Evolutionary conservation across 2,888 invertebrate species (phyloP).

Genomic region (Drosophila subsilvestris): DNA sequence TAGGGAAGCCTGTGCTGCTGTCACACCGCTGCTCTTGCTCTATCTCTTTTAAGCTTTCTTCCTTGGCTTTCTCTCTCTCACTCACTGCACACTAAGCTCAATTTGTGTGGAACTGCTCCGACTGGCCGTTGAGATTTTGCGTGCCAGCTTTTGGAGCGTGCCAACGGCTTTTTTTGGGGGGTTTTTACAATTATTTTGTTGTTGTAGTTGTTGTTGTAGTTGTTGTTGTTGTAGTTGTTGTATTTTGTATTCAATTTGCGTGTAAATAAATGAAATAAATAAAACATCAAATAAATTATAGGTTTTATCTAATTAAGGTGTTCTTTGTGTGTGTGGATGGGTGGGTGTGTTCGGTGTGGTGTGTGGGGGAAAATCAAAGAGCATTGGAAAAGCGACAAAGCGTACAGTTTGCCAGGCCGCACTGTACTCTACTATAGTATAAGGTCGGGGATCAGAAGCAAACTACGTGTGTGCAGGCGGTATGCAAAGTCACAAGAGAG

Average conservation of each 20-base stretch:
- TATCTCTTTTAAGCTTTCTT: constrained; percentile 13
- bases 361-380: constrained; percentile 27
- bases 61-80: constrained; percentile 10
- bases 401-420: constrained; percentile 34
- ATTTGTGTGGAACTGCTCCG: constrained; percentile 81
- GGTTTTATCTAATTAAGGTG: constrained; percentile 46
- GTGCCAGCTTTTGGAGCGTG: constrained; percentile 85
- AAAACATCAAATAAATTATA: constrained; percentile 72
- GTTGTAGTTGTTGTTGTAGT: constrained; percentile 30
- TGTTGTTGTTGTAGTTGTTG: constrained; percentile 14
- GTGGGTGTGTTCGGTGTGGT: constrained; percentile 6
- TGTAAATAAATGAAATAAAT: constrained; percentile 75
- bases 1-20: constrained; percentile 18
- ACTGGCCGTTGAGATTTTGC: constrained; percentile 81
- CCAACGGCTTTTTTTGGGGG: constrained; percentile 85
- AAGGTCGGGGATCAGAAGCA: constrained; percentile 17
- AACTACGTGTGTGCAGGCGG: constrained; percentile 36
- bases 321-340: constrained; percentile 22
- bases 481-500: constrained; percentile 2
- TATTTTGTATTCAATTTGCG: constrained; percentile 69
- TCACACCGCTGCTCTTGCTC: constrained; percentile 27
- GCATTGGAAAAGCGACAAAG: constrained; percentile 29
- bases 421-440: constrained; percentile 17
- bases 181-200: constrained; percentile 34
- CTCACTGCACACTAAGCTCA: constrained; percentile 79